Base-by-base conservation (phyloP, 2,113 vertebrate genomes). In the Dipodomys stephensi region DNA sequence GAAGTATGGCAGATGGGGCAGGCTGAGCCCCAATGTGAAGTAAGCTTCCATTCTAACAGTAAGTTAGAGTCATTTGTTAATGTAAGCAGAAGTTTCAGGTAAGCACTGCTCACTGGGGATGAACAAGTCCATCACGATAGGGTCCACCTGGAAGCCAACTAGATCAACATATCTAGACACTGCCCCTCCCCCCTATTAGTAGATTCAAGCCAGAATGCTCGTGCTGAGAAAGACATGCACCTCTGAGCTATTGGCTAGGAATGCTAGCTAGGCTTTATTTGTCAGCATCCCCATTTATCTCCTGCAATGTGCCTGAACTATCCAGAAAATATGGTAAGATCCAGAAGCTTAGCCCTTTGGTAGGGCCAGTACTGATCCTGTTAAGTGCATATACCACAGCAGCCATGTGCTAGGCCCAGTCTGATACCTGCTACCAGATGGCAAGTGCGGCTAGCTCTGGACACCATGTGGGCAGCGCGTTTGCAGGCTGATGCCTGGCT, bases 21-120 rank as follows among this genome's bases (percentile, higher is more conserved):
- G 23, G 32, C 16, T 30, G 18, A 0, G 0, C 32, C 0, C 12
- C 20, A 3, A 11, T 20, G 20, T 20, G 7, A 18, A 4, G 1
- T 2, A 1, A 1, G 10, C 44, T 62, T 57, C 30, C 8, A 8
- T 60, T 27, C 76, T 7, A 57, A 94, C 10, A 1, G 1, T 25
- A 13, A 19, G n/a, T 39, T 4, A 65, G 49, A 44, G 44, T 9
- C 16, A 4, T 27, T 13, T 5, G 2, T 15, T 49, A 53, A 64
- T 19, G 64, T 6, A 32, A 53, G 60, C 28, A 16, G 2, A 44
- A 20, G 9, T n/a, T 28, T 53, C 6, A 18, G 57, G 18, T 18
- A 83, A 57, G n/a, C 39, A 20, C 7, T 9, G 10, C 30, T 25
- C 2, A 0, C 46, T 76, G 60, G 16, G 12, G 25, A 60, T 0